A percentile compares a stretch with the other conserved stretches of the same genome.
phyloP scores from a whole-genome alignment of 2,113 vertebrate species.

The Sebastes fasciatus region DNA sequence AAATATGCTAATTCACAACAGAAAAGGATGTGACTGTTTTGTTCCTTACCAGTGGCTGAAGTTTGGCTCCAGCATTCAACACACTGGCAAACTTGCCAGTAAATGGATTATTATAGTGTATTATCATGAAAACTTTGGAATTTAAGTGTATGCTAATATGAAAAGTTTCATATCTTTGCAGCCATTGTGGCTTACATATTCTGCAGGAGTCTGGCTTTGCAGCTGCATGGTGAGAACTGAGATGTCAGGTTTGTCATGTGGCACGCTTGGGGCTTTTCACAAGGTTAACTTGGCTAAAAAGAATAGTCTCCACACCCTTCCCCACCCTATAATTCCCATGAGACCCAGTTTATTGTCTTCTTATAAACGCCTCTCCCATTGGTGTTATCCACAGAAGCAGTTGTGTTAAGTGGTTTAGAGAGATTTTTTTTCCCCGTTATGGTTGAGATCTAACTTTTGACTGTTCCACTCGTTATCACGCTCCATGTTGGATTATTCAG shows the following conservation, averaged over 20 bases:
- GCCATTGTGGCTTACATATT: background rate
- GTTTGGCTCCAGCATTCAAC: background rate
- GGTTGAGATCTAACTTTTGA: constrained; percentile 49
- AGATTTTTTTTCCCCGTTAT: constrained; percentile 55
- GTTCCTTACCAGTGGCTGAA: constrained; percentile 9
- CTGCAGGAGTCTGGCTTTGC: background rate
- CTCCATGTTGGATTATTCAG: constrained; percentile 29
- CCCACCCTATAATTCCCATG: constrained; percentile 67
- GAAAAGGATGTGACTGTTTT: constrained; percentile 28
- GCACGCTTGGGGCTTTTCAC: constrained; percentile 48
- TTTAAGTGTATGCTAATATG: background rate
- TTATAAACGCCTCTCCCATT: constrained; percentile 70
- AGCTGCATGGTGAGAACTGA: constrained; percentile 29
- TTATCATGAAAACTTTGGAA: background rate
- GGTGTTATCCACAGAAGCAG: constrained; percentile 66
- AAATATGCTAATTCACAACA: constrained; percentile 48
- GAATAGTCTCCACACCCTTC: constrained; percentile 68
- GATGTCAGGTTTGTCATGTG: constrained; percentile 54
- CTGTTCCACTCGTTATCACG: constrained; percentile 61
- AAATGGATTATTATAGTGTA: background rate
- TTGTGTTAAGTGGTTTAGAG: constrained; percentile 62
- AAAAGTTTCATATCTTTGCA: background rate
- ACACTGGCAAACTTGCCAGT: background rate
- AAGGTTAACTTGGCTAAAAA: constrained; percentile 49
- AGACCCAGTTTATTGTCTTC: constrained; percentile 71